Conservation (phyloP, 2,888 invertebrate genomes). For the Terebella lapidaria region DNA sequence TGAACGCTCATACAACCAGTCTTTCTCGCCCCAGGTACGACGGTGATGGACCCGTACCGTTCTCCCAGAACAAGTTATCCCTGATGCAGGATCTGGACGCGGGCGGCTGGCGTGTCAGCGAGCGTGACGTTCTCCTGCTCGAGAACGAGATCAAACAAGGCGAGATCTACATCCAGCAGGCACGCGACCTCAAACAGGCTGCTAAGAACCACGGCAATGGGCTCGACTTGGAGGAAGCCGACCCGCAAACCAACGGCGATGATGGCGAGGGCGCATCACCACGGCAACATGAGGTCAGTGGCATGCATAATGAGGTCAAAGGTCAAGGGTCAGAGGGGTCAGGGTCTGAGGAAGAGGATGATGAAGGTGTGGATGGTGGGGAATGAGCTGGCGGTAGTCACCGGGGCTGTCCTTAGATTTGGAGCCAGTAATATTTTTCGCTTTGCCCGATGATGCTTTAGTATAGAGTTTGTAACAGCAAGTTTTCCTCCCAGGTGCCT, state of each 20-base stretch:
- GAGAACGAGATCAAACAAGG: slow-evolving; percentile 43
- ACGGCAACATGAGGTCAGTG: slow-evolving; percentile 7
- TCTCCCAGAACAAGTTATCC: slow-evolving; percentile 32
- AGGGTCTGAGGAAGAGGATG: too few species aligned
- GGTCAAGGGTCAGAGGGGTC: not conserved
- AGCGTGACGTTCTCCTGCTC: slow-evolving; percentile 38
- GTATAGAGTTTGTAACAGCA: too few species aligned
- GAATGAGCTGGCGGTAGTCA: too few species aligned
- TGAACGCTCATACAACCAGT: too few species aligned
- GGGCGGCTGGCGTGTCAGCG: slow-evolving; percentile 39
- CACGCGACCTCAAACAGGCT: slow-evolving; percentile 33
- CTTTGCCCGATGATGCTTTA: too few species aligned
- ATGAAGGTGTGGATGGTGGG: too few species aligned
- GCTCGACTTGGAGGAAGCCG: not conserved
- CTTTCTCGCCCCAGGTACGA: slow-evolving; percentile 16
- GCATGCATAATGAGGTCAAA: not conserved
- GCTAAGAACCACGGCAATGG: slow-evolving; percentile 1
- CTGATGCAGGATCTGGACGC: slow-evolving; percentile 36
- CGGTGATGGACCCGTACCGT: slow-evolving; percentile 33
- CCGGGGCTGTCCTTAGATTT: too few species aligned
- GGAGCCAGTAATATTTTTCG: too few species aligned
- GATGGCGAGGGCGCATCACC: not conserved
- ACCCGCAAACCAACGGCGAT: not conserved
- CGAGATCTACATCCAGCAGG: slow-evolving; percentile 39
- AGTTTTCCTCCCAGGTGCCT: too few species aligned